Conservation (phyloP, 2,797 vertebrate genomes). For the Danio aesculapii region DNA sequence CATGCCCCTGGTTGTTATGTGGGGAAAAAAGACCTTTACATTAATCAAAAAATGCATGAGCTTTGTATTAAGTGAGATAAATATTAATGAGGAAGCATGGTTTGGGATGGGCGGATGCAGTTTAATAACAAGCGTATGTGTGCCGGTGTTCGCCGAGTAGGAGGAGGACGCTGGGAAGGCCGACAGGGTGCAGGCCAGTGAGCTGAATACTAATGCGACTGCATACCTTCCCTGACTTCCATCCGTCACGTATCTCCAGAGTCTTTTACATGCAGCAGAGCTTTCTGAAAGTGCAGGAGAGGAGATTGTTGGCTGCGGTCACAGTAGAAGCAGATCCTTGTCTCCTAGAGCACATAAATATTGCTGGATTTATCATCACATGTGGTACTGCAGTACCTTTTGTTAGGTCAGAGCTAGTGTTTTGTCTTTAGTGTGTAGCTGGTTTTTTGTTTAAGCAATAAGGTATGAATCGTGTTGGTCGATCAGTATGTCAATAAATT, state of each 20-base stretch:
- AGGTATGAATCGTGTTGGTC: not conserved
- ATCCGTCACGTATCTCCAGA: conserved; percentile 29
- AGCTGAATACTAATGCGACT: conserved; percentile 63
- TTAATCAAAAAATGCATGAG: conserved; percentile 68
- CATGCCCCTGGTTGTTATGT: conserved; percentile 54
- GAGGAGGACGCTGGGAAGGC: conserved; percentile 42
- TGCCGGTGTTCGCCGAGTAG: conserved; percentile 9
- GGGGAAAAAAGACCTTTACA: conserved; percentile 61
- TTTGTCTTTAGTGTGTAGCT: not conserved
- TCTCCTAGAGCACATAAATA: not conserved
- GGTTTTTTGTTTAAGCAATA: not conserved
- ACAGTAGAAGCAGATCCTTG: not conserved
- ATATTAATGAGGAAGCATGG: conserved; percentile 67
- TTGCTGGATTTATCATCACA: not conserved
- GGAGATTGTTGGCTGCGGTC: conserved; percentile 14
- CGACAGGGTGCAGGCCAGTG: conserved; percentile 41
- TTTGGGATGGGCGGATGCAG: conserved; percentile 53
- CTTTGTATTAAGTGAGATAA: conserved; percentile 67
- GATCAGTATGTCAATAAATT: not conserved
- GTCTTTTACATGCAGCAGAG: conserved; percentile 35
- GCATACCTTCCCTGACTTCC: conserved; percentile 49
- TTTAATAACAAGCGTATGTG: conserved; percentile 66
- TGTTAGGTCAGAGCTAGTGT: not conserved
- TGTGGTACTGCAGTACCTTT: not conserved
- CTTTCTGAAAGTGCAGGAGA: not conserved